Evolutionary conservation across 2,797 vertebrate genomes (phyloP).

Genomic region (Gymnocypris eckloni): DNA sequence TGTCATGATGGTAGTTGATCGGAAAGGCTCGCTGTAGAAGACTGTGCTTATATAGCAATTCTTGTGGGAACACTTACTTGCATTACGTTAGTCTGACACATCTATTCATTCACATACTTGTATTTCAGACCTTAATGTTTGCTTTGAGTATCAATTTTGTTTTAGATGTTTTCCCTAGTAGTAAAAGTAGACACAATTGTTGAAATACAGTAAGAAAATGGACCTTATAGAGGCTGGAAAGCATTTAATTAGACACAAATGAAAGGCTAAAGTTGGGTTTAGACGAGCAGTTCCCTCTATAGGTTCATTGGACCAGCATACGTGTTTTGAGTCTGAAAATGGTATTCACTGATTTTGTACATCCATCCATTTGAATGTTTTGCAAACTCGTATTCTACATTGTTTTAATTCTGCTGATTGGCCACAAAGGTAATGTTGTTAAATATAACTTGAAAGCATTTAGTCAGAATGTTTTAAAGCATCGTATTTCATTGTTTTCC

Average conservation of each 20-base stretch:
- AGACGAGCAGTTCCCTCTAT: not conserved
- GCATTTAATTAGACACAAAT: not conserved
- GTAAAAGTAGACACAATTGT: not conserved
- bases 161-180: not conserved
- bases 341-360: not conserved
- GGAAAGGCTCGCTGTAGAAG: not conserved
- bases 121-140: constrained; percentile 11
- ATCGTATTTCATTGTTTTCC: not conserved
- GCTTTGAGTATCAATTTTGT: constrained; percentile 17
- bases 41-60: not conserved
- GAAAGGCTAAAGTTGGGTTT: not conserved
- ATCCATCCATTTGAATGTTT: not conserved
- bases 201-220: not conserved
- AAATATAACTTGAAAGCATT: not conserved
- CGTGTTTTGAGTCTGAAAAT: not conserved
- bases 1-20: not conserved
- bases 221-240: not conserved
- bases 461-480: constrained; percentile 2
- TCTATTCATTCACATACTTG: not conserved
- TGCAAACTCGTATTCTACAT: not conserved
- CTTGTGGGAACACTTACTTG: not conserved
- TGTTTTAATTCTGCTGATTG: not conserved
- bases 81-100: not conserved
- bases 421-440: not conserved
- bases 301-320: not conserved